Conservation (phyloP, 2,797 vertebrate genomes). For the Orestias chungarensis region DNA sequence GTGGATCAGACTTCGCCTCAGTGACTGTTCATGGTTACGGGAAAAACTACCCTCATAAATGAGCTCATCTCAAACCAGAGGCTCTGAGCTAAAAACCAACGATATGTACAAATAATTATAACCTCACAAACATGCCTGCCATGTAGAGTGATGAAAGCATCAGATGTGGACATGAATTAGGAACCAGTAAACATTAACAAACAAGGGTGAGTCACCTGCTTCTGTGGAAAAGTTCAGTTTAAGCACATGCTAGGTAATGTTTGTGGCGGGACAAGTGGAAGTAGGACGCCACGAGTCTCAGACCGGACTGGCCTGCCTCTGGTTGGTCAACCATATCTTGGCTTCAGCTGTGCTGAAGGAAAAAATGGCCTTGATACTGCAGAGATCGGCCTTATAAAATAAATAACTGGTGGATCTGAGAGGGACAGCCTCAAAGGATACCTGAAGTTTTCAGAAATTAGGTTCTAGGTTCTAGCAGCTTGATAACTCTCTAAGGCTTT, state of each 20-base stretch:
- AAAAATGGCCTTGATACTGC: too few relatives aligned
- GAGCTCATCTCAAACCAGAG: too few relatives aligned
- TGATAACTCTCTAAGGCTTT: too few relatives aligned
- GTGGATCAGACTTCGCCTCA: constrained; percentile 34
- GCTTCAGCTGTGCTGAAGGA: too few relatives aligned
- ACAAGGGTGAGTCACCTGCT: constrained; percentile 71
- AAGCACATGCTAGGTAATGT: constrained; percentile 50
- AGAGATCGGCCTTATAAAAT: not conserved
- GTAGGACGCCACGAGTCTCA: constrained; percentile 49
- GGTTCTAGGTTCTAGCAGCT: not conserved
- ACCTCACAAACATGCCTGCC: not conserved
- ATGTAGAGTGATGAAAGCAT: constrained; percentile 21
- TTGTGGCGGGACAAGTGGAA: constrained; percentile 13
- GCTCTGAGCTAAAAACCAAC: not conserved
- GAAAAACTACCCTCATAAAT: too few relatives aligned
- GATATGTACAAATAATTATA: not conserved
- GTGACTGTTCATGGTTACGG: constrained; percentile 21
- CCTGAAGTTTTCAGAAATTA: not conserved
- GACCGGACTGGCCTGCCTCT: too few relatives aligned
- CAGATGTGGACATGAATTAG: constrained; percentile 71
- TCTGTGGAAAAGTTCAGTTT: constrained; percentile 64
- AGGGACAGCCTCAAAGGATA: not conserved
- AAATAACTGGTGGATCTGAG: not conserved
- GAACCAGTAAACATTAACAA: constrained; percentile 72
- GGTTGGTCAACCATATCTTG: too few relatives aligned